Evolutionary conservation across 2,888 invertebrate genomes (phyloP).

Genomic region (Empis stercorea): DNA sequence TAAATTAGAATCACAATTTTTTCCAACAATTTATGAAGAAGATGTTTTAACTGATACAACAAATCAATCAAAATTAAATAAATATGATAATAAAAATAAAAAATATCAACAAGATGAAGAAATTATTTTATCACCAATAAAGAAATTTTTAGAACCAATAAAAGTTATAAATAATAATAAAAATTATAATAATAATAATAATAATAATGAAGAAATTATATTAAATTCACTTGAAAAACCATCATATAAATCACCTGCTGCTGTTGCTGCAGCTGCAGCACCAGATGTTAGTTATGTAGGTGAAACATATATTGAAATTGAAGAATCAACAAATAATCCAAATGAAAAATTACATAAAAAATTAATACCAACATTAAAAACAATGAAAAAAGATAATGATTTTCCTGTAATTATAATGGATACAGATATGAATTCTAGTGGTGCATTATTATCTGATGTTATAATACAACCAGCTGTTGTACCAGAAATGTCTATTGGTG

Average conservation of each 20-base stretch:
- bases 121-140: conserved; percentile 29
- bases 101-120: conserved; percentile 27
- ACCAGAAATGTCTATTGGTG: conserved; percentile 34
- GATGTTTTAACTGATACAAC: conserved; percentile 16
- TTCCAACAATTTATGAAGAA: conserved; percentile 30
- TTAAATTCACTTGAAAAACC: neutral
- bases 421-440: neutral
- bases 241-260: neutral
- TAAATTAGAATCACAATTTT: conserved; percentile 29
- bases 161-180: conserved; percentile 23
- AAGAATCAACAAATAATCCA: conserved; percentile 22
- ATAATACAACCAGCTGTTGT: conserved; percentile 34
- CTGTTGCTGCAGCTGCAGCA: conserved; percentile 23
- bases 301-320: conserved; percentile 35
- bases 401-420: neutral
- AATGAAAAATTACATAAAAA: conserved; percentile 1
- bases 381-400: neutral
- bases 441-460: conserved; percentile 23
- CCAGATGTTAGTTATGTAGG: conserved; percentile 35
- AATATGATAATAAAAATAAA: neutral
- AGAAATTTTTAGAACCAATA: conserved; percentile 26
- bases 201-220: neutral
- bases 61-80: conserved; percentile 8
- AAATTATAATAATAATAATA: conserved; percentile 12
- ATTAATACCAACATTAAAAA: neutral